These are phyloP conservation scores for Zaprionus camerounensis DNA, from an alignment of 1,140 invertebrate species.

Conservation along the genomic window DNA sequence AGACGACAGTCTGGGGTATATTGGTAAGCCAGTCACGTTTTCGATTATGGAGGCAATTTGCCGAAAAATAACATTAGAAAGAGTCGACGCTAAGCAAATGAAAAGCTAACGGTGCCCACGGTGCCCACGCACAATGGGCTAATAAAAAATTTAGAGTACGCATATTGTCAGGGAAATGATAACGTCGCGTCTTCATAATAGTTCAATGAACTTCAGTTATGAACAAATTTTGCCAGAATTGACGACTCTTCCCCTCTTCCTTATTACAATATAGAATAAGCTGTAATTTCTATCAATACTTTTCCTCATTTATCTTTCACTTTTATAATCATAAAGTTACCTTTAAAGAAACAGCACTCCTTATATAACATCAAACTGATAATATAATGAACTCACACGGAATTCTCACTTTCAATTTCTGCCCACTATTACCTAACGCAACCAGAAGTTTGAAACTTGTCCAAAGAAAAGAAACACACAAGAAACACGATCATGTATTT, in stretches of 20 bases:
- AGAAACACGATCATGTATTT: slow-evolving; percentile 45
- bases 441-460: slow-evolving; percentile 19
- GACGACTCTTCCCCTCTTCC: not conserved
- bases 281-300: not conserved
- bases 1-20: not conserved
- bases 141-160: slow-evolving; percentile 74
- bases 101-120: slow-evolving; percentile 68
- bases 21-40: slow-evolving; percentile 58
- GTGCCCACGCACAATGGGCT: slow-evolving; percentile 45
- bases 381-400: slow-evolving; percentile 42
- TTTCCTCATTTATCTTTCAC: not conserved
- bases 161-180: slow-evolving; percentile 63
- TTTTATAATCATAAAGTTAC: not conserved
- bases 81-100: slow-evolving; percentile 17
- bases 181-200: slow-evolving; percentile 33
- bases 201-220: slow-evolving; percentile 68
- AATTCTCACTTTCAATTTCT: slow-evolving; percentile 70
- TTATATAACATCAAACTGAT: slow-evolving; percentile 39
- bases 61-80: slow-evolving; percentile 43
- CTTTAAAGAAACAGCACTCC: slow-evolving; percentile 3
- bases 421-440: slow-evolving; percentile 48
- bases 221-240: not conserved
- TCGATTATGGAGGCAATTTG: slow-evolving; percentile 75
- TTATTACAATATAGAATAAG: not conserved
- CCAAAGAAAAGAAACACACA: not conserved